Conservation (phyloP, 2,888 invertebrate species). For the Tineola bisselliella region DNA sequence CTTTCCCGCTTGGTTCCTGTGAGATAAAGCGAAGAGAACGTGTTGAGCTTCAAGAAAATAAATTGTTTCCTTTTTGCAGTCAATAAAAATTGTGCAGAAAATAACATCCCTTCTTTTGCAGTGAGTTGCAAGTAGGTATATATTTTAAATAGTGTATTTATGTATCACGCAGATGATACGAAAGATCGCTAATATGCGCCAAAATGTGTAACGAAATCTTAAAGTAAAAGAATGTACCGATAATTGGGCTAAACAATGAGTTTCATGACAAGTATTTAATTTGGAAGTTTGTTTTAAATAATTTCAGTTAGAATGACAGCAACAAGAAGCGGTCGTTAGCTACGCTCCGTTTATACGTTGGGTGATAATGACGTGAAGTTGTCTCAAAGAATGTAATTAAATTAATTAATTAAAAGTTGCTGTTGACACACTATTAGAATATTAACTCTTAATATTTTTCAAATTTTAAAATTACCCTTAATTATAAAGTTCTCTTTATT, state of each 20-base stretch:
- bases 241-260: neutral
- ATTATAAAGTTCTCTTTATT: conserved; percentile 15
- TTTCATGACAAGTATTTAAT: conserved; percentile 3
- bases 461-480: neutral
- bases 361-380: neutral
- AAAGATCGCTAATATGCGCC: too few species aligned
- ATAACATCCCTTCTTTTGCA: neutral
- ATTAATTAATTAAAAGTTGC: neutral
- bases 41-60: neutral
- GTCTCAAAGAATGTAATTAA: neutral
- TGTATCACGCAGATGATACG: too few species aligned
- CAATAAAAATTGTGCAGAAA: neutral
- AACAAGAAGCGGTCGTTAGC: neutral
- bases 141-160: too few species aligned
- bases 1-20: neutral
- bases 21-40: neutral
- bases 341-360: neutral
- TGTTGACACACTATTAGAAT: too few species aligned
- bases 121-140: neutral
- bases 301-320: neutral
- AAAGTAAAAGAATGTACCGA: neutral
- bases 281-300: conserved; percentile 4
- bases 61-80: neutral
- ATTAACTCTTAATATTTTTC: too few species aligned
- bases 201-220: too few species aligned